A percentile compares a stretch with the other conserved stretches of the same genome.
phyloP scores from a whole-genome alignment of 2,113 vertebrate species.

The Spilogale gracilis region DNA sequence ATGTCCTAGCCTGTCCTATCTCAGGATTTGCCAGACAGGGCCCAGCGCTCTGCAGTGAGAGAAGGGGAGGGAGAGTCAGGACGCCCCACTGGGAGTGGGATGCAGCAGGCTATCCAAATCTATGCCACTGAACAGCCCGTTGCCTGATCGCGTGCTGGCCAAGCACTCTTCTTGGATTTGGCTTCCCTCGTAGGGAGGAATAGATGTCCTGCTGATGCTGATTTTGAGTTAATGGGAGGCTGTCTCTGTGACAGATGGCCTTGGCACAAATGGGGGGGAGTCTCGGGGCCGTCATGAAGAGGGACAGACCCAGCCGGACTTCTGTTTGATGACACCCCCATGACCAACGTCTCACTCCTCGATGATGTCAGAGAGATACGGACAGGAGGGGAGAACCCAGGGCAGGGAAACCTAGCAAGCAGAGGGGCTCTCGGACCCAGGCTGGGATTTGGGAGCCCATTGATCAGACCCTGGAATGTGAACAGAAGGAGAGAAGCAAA shows the following conservation, averaged over 20 bases:
- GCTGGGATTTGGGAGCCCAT: background rate
- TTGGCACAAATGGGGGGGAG: background rate
- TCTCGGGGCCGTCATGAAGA: slow-evolving; percentile 38
- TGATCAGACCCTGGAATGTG: background rate
- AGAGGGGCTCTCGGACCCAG: background rate
- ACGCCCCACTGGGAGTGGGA: fast-evolving
- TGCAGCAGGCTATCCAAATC: background rate
- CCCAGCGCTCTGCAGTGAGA: background rate
- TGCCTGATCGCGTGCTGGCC: background rate
- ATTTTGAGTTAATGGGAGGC: background rate
- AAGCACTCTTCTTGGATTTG: background rate
- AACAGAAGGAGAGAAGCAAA: slow-evolving; percentile 5
- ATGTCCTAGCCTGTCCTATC: background rate
- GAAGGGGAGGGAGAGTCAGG: background rate
- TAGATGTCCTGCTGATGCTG: background rate
- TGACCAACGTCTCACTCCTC: background rate
- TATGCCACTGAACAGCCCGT: background rate
- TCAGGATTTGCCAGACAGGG: background rate
- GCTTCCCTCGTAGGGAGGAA: background rate
- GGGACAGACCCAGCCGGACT: background rate
- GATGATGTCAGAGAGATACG: background rate
- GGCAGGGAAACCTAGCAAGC: background rate
- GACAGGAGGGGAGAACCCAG: background rate
- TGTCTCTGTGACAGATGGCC: background rate
- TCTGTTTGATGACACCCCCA: background rate